These are phyloP conservation scores for Amiota minor DNA, from an alignment of 2,888 invertebrate genomes.

Conservation along the genomic window DNA sequence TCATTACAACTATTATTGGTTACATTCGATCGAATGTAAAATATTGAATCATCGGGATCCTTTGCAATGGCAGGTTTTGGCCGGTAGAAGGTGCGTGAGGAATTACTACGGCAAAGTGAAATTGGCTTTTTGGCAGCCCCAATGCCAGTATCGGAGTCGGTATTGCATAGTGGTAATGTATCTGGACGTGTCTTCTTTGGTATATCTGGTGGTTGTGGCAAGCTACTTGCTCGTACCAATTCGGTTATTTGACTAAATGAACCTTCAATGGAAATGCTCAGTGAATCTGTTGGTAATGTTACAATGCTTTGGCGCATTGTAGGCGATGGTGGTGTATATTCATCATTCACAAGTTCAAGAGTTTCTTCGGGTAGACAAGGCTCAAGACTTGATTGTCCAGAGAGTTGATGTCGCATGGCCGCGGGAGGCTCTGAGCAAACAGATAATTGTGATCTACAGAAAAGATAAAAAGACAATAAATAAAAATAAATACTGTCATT, in stretches of 20 bases:
- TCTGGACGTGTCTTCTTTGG: conserved; percentile 68
- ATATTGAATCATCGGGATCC: conserved; percentile 70
- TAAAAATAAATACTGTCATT: background rate
- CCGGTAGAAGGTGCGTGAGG: conserved; percentile 71
- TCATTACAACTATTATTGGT: conserved; percentile 53
- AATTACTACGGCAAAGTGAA: conserved; percentile 69
- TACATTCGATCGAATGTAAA: conserved; percentile 61
- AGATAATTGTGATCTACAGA: conserved; percentile 69
- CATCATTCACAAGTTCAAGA: conserved; percentile 47
- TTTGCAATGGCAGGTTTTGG: conserved; percentile 66
- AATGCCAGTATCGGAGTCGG: conserved; percentile 42
- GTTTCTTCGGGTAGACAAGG: conserved; percentile 72
- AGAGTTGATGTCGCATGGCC: conserved; percentile 68
- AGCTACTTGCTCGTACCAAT: conserved; percentile 42
- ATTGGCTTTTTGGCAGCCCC: conserved; percentile 22
- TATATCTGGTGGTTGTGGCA: conserved; percentile 31
- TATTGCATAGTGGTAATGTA: conserved; percentile 58
- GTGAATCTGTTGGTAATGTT: background rate
- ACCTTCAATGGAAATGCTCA: conserved; percentile 29
- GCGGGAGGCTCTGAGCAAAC: conserved; percentile 72
- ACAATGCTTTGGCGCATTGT: background rate
- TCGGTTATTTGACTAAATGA: conserved; percentile 48
- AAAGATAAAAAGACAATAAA: background rate
- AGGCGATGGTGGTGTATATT: conserved; percentile 34
- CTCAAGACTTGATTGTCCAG: conserved; percentile 73